Evolutionary conservation across 2,888 invertebrate genomes (phyloP).

Genomic region (Papilio gigon): DNA sequence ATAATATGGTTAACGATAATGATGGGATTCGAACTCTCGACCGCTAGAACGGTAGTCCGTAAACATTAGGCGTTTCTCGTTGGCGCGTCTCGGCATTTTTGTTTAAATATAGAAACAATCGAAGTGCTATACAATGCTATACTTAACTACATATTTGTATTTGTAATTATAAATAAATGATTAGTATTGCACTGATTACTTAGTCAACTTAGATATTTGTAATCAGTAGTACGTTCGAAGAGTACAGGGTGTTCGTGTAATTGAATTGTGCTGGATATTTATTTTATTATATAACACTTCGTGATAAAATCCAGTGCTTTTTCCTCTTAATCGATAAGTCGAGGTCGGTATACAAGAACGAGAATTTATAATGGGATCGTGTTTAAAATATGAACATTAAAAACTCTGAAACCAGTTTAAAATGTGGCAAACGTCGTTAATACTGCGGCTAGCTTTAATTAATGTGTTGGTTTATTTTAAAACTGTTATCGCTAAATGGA

Average conservation of each 20-base stretch:
- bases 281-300: neutral
- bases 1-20: too few relatives aligned
- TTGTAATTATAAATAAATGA: too few relatives aligned
- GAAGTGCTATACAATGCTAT: too few relatives aligned
- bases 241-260: neutral
- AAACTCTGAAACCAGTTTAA: slow-evolving; percentile 16
- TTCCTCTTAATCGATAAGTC: slow-evolving; percentile 9
- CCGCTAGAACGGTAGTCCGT: too few relatives aligned
- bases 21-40: too few relatives aligned
- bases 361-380: slow-evolving; percentile 7
- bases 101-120: too few relatives aligned
- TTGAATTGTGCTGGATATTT: neutral
- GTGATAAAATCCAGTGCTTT: neutral
- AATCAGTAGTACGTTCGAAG: too few relatives aligned
- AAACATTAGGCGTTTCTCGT: too few relatives aligned
- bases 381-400: slow-evolving; percentile 17
- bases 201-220: too few relatives aligned
- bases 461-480: slow-evolving; percentile 10
- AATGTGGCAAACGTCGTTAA: neutral
- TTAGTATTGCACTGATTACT: too few relatives aligned
- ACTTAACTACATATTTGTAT: too few relatives aligned
- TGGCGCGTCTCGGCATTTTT: too few relatives aligned
- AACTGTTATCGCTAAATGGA: neutral
- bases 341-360: neutral
- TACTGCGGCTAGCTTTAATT: slow-evolving; percentile 7